Percentiles rank a stretch among this genome's conserved stretches.
Conservation (phyloP, 2,113 vertebrate species). For the Mola mola region DNA sequence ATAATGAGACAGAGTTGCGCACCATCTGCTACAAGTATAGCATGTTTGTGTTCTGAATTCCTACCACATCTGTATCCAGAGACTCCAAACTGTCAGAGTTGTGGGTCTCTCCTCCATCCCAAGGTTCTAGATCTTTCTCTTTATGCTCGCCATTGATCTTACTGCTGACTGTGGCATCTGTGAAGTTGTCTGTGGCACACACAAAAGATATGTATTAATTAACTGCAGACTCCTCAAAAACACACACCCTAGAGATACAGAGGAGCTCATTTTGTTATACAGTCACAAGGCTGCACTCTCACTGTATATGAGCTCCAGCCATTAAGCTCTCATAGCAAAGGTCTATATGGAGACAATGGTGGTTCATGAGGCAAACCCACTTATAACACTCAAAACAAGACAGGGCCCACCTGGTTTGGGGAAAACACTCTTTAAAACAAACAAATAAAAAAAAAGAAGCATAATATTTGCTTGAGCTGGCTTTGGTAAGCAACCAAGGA, state of each 20-base stretch:
- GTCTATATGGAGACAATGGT: slow-evolving; percentile 14
- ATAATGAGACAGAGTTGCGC: too few species aligned
- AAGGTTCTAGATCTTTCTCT: slow-evolving; percentile 97
- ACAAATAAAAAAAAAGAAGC: not conserved
- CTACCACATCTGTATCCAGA: slow-evolving; percentile 94
- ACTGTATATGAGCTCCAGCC: slow-evolving; percentile 46
- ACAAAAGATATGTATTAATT: slow-evolving; percentile 38
- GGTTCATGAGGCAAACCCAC: slow-evolving; percentile 34
- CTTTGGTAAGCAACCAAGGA: slow-evolving; percentile 7
- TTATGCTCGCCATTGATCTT: slow-evolving; percentile 97
- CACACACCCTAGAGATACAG: not conserved
- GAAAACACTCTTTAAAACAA: slow-evolving; percentile 30
- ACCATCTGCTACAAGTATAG: too few species aligned
- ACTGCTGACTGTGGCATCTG: slow-evolving; percentile 91
- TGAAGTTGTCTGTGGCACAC: slow-evolving; percentile 91
- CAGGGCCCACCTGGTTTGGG: slow-evolving; percentile 19
- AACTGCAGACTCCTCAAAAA: not conserved
- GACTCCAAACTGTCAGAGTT: slow-evolving; percentile 90
- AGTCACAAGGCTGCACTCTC: slow-evolving; percentile 20
- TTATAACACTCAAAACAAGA: slow-evolving; percentile 25
- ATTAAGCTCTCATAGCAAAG: slow-evolving; percentile 34
- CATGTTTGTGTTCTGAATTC: not conserved
- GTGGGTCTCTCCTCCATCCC: slow-evolving; percentile 93
- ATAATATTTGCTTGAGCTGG: too few species aligned
- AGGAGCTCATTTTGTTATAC: slow-evolving; percentile 13